phyloP scores from a whole-genome alignment of 2,113 vertebrate species.

The Scomber colias region DNA sequence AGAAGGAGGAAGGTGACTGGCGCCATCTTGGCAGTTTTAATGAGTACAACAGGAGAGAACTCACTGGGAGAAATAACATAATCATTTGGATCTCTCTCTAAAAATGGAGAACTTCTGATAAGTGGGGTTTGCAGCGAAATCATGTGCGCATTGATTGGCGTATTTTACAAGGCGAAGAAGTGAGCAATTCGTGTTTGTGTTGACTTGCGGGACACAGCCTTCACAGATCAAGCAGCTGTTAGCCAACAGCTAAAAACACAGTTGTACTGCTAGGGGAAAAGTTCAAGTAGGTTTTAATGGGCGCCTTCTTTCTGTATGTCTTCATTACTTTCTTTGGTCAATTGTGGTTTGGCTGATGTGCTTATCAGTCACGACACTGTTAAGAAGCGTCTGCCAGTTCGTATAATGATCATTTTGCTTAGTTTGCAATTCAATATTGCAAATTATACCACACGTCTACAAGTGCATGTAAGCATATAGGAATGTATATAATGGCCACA shows the following conservation, averaged over 20 bases:
- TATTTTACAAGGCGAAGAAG: not conserved
- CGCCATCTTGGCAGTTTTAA: conserved; percentile 87
- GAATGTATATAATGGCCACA: too few species aligned
- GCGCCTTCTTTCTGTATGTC: conserved; percentile 5
- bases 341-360: not conserved
- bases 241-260: conserved; percentile 62
- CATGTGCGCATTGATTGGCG: not conserved
- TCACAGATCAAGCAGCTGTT: conserved; percentile 56
- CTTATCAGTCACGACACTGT: too few species aligned
- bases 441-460: too few species aligned
- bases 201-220: conserved; percentile 62
- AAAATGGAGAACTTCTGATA: conserved; percentile 47
- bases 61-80: conserved; percentile 78
- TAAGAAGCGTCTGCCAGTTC: too few species aligned
- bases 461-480: too few species aligned
- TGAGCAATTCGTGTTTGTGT: conserved; percentile 36
- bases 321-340: not conserved
- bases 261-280: conserved; percentile 36
- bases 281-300: conserved; percentile 23
- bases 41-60: conserved; percentile 83
- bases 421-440: too few species aligned
- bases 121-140: conserved; percentile 47
- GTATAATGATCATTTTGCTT: too few species aligned
- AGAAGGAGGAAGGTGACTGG: conserved; percentile 80
- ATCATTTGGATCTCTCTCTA: conserved; percentile 57